Base-by-base conservation (phyloP, 2,797 vertebrate species). In the Menidia menidia region DNA sequence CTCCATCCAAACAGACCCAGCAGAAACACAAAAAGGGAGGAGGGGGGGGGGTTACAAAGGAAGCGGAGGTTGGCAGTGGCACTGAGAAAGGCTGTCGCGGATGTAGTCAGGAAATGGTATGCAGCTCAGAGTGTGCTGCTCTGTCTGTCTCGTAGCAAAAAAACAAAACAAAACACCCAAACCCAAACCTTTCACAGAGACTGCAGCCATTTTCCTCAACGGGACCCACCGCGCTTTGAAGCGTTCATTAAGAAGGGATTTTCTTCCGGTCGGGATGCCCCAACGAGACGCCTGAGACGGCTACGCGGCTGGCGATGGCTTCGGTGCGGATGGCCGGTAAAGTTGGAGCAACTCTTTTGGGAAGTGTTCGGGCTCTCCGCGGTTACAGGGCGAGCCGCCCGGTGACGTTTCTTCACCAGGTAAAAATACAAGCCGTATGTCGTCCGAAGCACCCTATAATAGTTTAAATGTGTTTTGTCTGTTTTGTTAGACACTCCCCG, bases 291-390 rank as follows among this genome's bases (percentile, higher is more conserved):
- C 52, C 62, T 84, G 14, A 58, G 68, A 35, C 7, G 55, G 25
- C 39, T 9, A 6, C 51, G 52, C 62, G 35, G 60, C 66, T 35
- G 73, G 80, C n/a, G 48, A 91, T 91, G 91, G 86, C 87, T 78
- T 81, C 88, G 68, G 76, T 70, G 52, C 79, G 87, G 77, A 54
- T 88, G 65, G 60, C 85, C 43, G 62, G 80, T 8, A 91, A 92
- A 92, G 87, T 92, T 92, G 67, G 78, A 42, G 62, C 70, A 56
- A 82, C 85, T 92, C 90, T 92, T 86, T 71, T 63, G 13, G 78
- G 85, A 87, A 87, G 88, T 85, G 1, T 84, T 59, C 72, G 39
- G 48, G 69, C 72, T 60, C 70, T 78, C 43, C 80, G 66, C 59
- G 64, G 64, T 1, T 12, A 59, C 9, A 25, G 2, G 35, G 44